A percentile compares a stretch with the other conserved stretches of the same genome.
These are phyloP conservation scores for Toxonevra muliebris DNA, from an alignment of 2,888 invertebrate genomes.

Conservation along the genomic window DNA sequence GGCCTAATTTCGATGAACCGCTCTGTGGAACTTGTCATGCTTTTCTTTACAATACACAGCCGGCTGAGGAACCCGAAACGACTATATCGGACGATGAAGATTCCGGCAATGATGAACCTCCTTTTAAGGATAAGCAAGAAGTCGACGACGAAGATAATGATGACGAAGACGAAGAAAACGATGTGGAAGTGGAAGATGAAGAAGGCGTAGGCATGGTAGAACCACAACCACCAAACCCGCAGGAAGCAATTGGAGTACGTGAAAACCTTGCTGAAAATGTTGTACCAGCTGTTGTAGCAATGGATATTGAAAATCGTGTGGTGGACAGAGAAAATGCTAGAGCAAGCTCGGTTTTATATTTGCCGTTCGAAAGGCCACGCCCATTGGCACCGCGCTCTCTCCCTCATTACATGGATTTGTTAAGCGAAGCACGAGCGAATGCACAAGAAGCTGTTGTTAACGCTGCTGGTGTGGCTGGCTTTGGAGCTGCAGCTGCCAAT, in stretches of 20 bases:
- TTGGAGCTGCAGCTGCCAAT: constrained; percentile 28
- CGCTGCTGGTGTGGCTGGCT: constrained; percentile 9
- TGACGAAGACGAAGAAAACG: constrained; percentile 57
- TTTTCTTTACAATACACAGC: constrained; percentile 83
- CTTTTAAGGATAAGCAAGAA: constrained; percentile 61
- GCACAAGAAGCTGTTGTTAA: constrained; percentile 45
- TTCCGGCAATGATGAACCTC: constrained; percentile 93
- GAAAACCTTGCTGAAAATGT: constrained; percentile 25
- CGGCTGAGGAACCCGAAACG: constrained; percentile 57
- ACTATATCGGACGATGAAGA: constrained; percentile 86
- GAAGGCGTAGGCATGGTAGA: constrained; percentile 39
- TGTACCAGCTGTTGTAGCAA: constrained; percentile 22
- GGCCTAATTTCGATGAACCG: constrained; percentile 89
- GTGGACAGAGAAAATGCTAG: constrained; percentile 45
- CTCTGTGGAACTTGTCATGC: constrained; percentile 92
- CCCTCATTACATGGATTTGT: constrained; percentile 58
- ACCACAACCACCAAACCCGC: constrained; percentile 25
- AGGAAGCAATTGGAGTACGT: constrained; percentile 33
- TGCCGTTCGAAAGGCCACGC: constrained; percentile 55
- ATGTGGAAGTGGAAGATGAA: constrained; percentile 40
- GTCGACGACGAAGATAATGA: constrained; percentile 46
- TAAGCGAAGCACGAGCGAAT: constrained; percentile 55
- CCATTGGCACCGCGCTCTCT: constrained; percentile 56
- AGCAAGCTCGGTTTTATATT: constrained; percentile 33
- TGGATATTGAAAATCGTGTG: constrained; percentile 35